Conservation (phyloP, 2,888 invertebrate genomes). For the Rutpela maculata region DNA sequence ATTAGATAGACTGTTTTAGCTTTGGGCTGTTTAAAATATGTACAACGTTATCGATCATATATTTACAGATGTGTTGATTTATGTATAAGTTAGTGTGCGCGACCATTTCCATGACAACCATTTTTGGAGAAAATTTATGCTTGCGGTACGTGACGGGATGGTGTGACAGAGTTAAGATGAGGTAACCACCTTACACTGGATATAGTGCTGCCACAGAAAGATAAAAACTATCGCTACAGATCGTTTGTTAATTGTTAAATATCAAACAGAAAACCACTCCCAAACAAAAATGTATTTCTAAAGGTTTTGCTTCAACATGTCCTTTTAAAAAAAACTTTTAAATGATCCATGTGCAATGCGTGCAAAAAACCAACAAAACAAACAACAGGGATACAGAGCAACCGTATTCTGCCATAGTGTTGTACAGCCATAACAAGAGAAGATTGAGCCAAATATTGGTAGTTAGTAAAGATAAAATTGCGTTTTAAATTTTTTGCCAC, state of each 20-base stretch:
- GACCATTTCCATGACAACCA: slow-evolving; percentile 31
- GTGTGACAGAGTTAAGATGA: slow-evolving; percentile 64
- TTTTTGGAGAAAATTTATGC: slow-evolving; percentile 45
- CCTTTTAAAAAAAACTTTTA: neutral
- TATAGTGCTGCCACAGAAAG: slow-evolving; percentile 68
- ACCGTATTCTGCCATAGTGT: neutral
- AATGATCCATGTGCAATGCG: slow-evolving; percentile 24
- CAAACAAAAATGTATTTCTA: slow-evolving; percentile 30
- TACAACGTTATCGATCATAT: neutral
- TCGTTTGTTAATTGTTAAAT: slow-evolving; percentile 25
- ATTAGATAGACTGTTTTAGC: neutral
- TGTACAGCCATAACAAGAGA: neutral
- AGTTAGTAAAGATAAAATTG: too few relatives aligned
- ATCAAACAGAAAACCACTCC: slow-evolving; percentile 37
- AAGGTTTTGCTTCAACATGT: slow-evolving; percentile 12
- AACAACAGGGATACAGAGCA: slow-evolving; percentile 9
- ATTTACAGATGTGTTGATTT: neutral
- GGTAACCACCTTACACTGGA: slow-evolving; percentile 68
- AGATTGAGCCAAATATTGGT: too few relatives aligned
- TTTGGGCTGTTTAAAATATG: neutral
- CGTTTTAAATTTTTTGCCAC: too few relatives aligned
- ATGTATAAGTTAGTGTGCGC: slow-evolving; percentile 15
- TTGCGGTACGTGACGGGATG: slow-evolving; percentile 58
- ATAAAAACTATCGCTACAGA: slow-evolving; percentile 46
- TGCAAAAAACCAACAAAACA: slow-evolving; percentile 46